These are phyloP conservation scores for Heliconius aoede DNA, from an alignment of 2,888 invertebrate genomes.

Conservation along the genomic window DNA sequence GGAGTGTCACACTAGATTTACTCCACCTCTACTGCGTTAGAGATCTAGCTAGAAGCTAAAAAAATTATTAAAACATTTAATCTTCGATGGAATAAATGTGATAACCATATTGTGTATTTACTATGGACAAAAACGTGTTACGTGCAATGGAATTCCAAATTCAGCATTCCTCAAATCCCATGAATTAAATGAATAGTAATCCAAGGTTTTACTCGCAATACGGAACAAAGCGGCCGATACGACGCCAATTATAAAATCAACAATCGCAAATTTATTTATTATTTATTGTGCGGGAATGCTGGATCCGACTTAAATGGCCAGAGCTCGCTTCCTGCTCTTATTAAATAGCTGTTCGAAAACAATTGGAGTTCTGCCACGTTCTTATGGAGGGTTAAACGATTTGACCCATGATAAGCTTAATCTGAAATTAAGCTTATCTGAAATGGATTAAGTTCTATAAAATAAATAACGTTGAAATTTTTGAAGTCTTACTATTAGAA, in stretches of 20 bases:
- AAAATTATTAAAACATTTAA: not conserved
- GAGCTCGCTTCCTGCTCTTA: conserved; percentile 18
- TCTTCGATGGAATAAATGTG: not conserved
- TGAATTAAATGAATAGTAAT: conserved; percentile 34
- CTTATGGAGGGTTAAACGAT: conserved; percentile 24
- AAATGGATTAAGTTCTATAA: not conserved
- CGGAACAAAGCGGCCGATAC: conserved; percentile 37
- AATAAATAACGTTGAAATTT: no score
- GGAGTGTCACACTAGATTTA: no score
- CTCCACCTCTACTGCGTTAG: no score
- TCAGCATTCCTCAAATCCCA: conserved; percentile 36
- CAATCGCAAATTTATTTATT: conserved; percentile 40
- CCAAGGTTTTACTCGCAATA: conserved; percentile 35
- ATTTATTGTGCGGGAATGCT: conserved; percentile 30
- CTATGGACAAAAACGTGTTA: conserved; percentile 17
- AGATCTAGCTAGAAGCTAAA: no score
- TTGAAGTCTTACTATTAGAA: no score
- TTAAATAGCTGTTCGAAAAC: conserved; percentile 18
- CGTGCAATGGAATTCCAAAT: conserved; percentile 30
- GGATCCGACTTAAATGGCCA: conserved; percentile 34
- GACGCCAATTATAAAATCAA: conserved; percentile 42
- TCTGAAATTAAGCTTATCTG: not conserved
- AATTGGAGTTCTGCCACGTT: conserved; percentile 25
- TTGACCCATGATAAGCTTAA: conserved; percentile 13
- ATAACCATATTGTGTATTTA: not conserved